Evolutionary conservation across 2,888 invertebrate species (phyloP).

Genomic region (Erynnis tages): DNA sequence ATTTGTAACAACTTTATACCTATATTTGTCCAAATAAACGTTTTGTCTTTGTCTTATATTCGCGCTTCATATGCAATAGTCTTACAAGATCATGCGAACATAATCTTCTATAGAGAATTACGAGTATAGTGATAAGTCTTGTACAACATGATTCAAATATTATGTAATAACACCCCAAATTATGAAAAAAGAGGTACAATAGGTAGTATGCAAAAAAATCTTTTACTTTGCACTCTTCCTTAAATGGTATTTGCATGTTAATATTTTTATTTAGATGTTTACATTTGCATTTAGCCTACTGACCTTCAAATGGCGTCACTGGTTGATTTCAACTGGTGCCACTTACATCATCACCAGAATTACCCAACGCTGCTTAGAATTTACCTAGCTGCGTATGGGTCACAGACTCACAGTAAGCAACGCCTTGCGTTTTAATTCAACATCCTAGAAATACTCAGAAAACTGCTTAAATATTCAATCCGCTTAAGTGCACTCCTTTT

Average conservation of each 20-base stretch:
- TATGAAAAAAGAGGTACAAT: too few species aligned
- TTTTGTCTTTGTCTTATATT: too few species aligned
- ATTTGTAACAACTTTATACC: too few species aligned
- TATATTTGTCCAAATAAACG: too few species aligned
- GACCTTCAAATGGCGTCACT: slow-evolving; percentile 33
- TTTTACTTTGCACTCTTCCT: not conserved
- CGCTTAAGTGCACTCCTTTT: too few species aligned
- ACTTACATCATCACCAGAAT: slow-evolving; percentile 64
- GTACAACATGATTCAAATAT: too few species aligned
- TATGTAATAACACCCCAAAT: too few species aligned
- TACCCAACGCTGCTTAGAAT: slow-evolving; percentile 38
- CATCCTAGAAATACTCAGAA: not conserved
- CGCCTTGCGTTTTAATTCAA: slow-evolving; percentile 34
- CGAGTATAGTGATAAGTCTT: too few species aligned
- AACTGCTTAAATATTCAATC: not conserved
- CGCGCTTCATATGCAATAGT: too few species aligned
- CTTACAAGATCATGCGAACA: too few species aligned
- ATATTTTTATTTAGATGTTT: slow-evolving; percentile 12
- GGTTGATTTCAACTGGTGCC: slow-evolving; percentile 33
- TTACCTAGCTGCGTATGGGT: slow-evolving; percentile 42
- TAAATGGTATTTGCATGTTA: not conserved
- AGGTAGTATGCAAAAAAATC: not conserved
- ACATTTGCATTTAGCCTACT: slow-evolving; percentile 14
- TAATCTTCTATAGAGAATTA: too few species aligned
- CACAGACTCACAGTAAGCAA: slow-evolving; percentile 46